Evolutionary conservation across 2,113 vertebrate genomes (phyloP).

Genomic region (Sminthopsis crassicaudata): DNA sequence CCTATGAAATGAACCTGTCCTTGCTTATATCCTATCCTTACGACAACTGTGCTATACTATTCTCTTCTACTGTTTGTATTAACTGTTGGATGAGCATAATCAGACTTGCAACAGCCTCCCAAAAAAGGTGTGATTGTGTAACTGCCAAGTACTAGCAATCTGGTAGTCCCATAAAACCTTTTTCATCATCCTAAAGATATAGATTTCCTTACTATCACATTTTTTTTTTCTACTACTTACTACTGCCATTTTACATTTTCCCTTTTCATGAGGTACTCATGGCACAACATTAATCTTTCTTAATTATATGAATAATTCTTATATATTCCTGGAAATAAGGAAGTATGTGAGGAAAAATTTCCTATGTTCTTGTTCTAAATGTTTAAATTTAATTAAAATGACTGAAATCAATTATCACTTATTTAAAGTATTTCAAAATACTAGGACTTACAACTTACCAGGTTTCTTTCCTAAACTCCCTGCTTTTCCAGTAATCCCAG

Average conservation of each 20-base stretch:
- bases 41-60: too few species aligned
- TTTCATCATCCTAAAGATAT: background rate
- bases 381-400: conserved; percentile 8
- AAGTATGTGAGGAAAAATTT: background rate
- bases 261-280: background rate
- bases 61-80: background rate
- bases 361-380: background rate
- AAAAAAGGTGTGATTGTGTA: background rate
- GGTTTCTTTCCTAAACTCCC: conserved; percentile 99
- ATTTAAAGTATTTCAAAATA: conserved; percentile 61
- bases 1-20: background rate
- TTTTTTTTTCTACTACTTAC: too few species aligned
- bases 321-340: background rate
- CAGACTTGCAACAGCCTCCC: background rate
- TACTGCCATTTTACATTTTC: background rate
- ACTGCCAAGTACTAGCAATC: background rate
- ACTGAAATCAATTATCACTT: conserved; percentile 11
- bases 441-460: conserved; percentile 86
- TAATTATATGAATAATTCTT: background rate
- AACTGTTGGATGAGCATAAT: background rate
- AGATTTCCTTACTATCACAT: background rate
- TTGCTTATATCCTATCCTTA: background rate
- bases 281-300: background rate
- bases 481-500: conserved; percentile 94
- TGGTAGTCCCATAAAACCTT: fast-evolving